Conservation (phyloP, 2,797 vertebrate genomes). For the Cottoperca gobio region DNA sequence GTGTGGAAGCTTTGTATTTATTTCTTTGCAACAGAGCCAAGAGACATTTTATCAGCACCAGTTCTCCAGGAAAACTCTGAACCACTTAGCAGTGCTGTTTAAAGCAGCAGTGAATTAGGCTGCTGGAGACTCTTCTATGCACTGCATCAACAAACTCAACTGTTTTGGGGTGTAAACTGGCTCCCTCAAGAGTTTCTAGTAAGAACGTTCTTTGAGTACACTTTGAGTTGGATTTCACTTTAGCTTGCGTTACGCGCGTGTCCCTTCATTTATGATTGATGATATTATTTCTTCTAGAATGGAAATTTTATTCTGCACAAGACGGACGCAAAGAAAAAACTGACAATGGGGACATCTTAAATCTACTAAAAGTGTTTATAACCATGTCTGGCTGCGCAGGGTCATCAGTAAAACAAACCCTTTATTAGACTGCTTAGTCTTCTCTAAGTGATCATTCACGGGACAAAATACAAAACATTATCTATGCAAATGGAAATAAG, state of each 20-base stretch:
- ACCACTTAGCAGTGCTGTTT: conserved; percentile 52
- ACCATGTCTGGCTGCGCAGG: background rate
- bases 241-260: background rate
- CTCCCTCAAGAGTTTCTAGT: conserved; percentile 48
- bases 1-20: conserved; percentile 43
- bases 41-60: conserved; percentile 45
- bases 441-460: no score
- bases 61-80: conserved; percentile 46
- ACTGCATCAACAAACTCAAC: conserved; percentile 60
- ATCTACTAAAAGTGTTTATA: background rate
- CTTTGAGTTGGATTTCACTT: conserved; percentile 28
- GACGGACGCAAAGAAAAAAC: background rate
- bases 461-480: no score
- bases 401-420: background rate
- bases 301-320: background rate
- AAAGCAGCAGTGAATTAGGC: conserved; percentile 55
- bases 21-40: conserved; percentile 40
- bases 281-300: background rate
- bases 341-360: background rate
- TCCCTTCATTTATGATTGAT: conserved; percentile 22
- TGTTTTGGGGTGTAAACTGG: conserved; percentile 49
- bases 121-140: conserved; percentile 52
- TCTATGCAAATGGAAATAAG: no score
- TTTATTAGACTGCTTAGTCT: background rate
- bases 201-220: conserved; percentile 40